Conservation (phyloP, 2,888 invertebrate genomes). For the Hanleya hanleyi region DNA sequence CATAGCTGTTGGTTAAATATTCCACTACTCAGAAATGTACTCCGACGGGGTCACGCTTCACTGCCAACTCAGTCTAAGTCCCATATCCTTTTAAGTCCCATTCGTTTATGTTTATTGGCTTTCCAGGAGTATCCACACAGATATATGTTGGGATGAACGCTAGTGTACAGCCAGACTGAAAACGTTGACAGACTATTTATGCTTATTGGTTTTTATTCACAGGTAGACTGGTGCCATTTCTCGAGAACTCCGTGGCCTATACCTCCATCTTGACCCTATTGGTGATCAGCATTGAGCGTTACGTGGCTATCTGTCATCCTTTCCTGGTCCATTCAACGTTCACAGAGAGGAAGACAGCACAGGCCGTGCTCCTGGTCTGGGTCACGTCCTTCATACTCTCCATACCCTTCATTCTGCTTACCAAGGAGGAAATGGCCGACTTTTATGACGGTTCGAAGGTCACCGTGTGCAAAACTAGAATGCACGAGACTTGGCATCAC, state of each 20-base stretch:
- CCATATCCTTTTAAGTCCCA: no score
- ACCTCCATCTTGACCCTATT: constrained; percentile 93
- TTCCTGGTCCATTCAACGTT: constrained; percentile 78
- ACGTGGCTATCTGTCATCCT: constrained; percentile 94
- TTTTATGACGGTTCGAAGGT: background rate
- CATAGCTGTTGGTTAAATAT: no score
- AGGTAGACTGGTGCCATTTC: constrained; percentile 95
- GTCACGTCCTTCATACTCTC: constrained; percentile 12
- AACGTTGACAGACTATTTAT: no score
- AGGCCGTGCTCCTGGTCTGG: background rate
- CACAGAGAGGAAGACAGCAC: constrained; percentile 57
- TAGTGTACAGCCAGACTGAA: no score
- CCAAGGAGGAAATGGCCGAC: background rate
- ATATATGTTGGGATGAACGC: no score
- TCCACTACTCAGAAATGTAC: no score
- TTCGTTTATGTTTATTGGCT: no score
- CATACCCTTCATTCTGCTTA: constrained; percentile 1
- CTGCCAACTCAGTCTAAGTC: no score
- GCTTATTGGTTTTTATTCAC: no score
- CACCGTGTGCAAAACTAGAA: constrained; percentile 35
- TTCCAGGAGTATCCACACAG: no score
- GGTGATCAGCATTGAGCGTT: constrained; percentile 93
- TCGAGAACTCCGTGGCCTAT: constrained; percentile 92
- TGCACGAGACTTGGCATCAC: constrained; percentile 21
- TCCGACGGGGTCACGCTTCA: no score